Base-by-base conservation (phyloP, 2,888 invertebrate genomes). In the Melanophora roralis region DNA sequence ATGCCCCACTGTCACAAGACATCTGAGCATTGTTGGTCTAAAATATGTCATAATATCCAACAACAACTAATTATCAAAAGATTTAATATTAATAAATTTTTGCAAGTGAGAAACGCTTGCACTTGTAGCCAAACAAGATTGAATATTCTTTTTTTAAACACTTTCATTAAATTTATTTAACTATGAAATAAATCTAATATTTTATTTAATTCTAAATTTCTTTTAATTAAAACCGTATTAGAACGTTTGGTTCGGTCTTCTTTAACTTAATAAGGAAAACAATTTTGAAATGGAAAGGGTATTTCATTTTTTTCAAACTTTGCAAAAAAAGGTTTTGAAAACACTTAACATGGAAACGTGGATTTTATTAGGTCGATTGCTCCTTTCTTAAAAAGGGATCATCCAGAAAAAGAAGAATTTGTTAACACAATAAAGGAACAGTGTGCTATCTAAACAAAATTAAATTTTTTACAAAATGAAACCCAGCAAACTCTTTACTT, bases 41-140 rank as follows among this genome's bases (percentile, higher is more conserved):
- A 19, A 47, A 65, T 38, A 27, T 57, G 47, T 40, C 27, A 57
- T 21, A 57, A 49, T 40, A 57, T 32, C 2, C 7, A 23, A 32
- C 47, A 38, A 38, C 40, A 23, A 62, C 34, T 27, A 72, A 53
- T 57, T 47, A 21, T n/a, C n/a, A 38, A 5, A 55, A 65, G 21
- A 57, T 62, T 62, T 60, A 62, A 51, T 57, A 71, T 60, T 34
- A 62, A 62, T 71, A 51, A 71, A 43, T 62, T 45, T 36, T 53
- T 62, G 6, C 16, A 21, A 40, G 21, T n/a, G 32, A 14, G 32
- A 60, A 59, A 40, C 27, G 59, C 6, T 49, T 49, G 14, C 47
- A 69, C 11, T 49, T 51, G 14, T 34, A 51, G 1, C 19, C 23
- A 38, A 47, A 45, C 23, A 55, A 45, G 34, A 55, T 34, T 55